Percentiles rank a stretch among this genome's conserved stretches.
These are phyloP conservation scores for Mya arenaria DNA, from an alignment of 1,140 invertebrate genomes.

Conservation along the genomic window DNA sequence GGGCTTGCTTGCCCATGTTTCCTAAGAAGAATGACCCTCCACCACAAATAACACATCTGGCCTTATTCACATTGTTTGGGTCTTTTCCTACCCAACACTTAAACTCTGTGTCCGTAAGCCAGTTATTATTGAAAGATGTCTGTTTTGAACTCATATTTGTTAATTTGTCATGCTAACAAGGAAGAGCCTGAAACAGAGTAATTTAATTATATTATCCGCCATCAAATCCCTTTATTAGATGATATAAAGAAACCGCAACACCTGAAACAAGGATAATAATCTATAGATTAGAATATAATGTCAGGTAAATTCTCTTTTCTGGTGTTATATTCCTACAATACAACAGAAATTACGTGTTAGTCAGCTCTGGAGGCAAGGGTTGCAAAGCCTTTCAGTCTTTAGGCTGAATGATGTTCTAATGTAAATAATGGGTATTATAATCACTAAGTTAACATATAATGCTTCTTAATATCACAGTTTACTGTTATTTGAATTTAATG, in stretches of 20 bases:
- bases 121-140: constrained; percentile 14
- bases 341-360: no score
- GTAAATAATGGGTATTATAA: no score
- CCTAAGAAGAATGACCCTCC: constrained; percentile 20
- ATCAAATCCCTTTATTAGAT: neutral
- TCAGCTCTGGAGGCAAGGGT: no score
- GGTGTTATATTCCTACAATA: no score
- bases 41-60: constrained; percentile 34
- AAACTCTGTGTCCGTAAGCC: constrained; percentile 14
- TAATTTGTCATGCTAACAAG: neutral
- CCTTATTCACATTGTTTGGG: neutral
- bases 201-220: neutral
- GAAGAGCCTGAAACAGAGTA: neutral
- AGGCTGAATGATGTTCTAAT: no score
- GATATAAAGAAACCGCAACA: neutral
- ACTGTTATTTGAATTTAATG: neutral
- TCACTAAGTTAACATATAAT: neutral
- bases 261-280: neutral
- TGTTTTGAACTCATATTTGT: constrained; percentile 20
- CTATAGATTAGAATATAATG: neutral
- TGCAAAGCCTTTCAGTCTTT: no score
- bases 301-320: neutral
- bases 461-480: neutral
- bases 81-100: constrained; percentile 8
- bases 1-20: constrained; percentile 38